Evolutionary conservation across 2,888 invertebrate species (phyloP).

Genomic region (Anthrax anthrax): DNA sequence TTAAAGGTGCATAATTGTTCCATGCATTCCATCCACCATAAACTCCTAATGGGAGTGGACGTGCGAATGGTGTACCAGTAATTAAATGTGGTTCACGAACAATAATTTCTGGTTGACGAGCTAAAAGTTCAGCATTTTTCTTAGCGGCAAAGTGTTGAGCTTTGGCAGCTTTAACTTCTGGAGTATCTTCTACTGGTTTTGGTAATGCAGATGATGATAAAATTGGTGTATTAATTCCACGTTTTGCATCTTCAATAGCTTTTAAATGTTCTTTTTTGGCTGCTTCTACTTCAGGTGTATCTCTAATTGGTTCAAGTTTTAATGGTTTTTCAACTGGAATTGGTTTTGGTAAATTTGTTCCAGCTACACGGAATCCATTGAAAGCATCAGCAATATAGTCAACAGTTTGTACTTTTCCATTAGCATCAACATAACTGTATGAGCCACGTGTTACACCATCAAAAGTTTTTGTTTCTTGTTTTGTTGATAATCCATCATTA

Average conservation of each 20-base stretch:
- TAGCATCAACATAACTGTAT: conserved; percentile 40
- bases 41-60: neutral
- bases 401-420: conserved; percentile 38
- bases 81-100: neutral
- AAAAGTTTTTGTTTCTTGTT: conserved; percentile 37
- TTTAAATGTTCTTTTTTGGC: neutral
- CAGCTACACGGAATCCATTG: conserved; percentile 40
- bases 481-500: conserved; percentile 38
- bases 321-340: neutral
- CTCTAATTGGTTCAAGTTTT: neutral
- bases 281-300: neutral
- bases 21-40: neutral
- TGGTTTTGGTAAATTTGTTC: conserved; percentile 37
- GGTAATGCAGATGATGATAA: neutral
- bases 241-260: neutral
- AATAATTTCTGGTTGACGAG: neutral
- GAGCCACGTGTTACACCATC: conserved; percentile 41
- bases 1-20: neutral
- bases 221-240: neutral
- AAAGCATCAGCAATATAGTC: conserved; percentile 37
- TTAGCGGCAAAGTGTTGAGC: neutral
- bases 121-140: neutral
- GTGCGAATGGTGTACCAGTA: too few relatives aligned
- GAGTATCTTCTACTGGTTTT: neutral
- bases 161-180: neutral